These are phyloP conservation scores for Pedicia rivosa DNA, from an alignment of 2,888 invertebrate species.

Conservation along the genomic window DNA sequence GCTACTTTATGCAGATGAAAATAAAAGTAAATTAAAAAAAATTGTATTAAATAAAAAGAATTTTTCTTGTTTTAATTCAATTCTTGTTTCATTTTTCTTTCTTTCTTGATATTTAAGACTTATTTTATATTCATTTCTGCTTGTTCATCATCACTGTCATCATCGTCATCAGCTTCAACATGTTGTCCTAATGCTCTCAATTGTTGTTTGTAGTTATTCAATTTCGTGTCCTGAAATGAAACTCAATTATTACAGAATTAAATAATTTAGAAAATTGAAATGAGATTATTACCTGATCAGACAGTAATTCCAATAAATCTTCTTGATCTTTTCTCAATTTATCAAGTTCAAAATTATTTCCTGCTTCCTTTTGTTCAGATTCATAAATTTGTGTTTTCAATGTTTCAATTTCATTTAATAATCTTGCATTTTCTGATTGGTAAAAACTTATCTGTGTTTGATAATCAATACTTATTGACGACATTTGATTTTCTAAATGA, in stretches of 20 bases:
- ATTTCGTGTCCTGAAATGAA: slow-evolving; percentile 37
- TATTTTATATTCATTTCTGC: neutral
- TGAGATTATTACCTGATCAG: slow-evolving; percentile 54
- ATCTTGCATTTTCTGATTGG: slow-evolving; percentile 26
- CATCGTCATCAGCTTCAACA: slow-evolving; percentile 27
- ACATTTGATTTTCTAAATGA: slow-evolving; percentile 9
- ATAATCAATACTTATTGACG: slow-evolving; percentile 9
- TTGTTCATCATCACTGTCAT: slow-evolving; percentile 14
- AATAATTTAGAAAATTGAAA: no score
- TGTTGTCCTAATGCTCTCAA: slow-evolving; percentile 33
- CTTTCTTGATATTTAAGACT: neutral
- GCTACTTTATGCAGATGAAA: slow-evolving; percentile 60
- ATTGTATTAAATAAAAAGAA: neutral
- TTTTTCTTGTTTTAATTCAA: neutral
- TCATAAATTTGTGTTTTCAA: slow-evolving; percentile 26
- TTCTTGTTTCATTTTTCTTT: neutral
- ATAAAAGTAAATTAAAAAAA: neutral
- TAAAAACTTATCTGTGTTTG: slow-evolving; percentile 14
- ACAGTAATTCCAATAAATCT: slow-evolving; percentile 73
- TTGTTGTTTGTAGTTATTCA: slow-evolving; percentile 45
- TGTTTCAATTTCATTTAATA: slow-evolving; percentile 20
- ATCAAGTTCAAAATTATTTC: slow-evolving; percentile 35
- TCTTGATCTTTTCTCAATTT: slow-evolving; percentile 79
- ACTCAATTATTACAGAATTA: neutral
- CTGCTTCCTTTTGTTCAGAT: slow-evolving; percentile 15